A percentile compares a stretch with the other conserved stretches of the same genome.
These are phyloP conservation scores for Corapipo altera DNA, from an alignment of 2,113 vertebrate species.

Conservation along the genomic window DNA sequence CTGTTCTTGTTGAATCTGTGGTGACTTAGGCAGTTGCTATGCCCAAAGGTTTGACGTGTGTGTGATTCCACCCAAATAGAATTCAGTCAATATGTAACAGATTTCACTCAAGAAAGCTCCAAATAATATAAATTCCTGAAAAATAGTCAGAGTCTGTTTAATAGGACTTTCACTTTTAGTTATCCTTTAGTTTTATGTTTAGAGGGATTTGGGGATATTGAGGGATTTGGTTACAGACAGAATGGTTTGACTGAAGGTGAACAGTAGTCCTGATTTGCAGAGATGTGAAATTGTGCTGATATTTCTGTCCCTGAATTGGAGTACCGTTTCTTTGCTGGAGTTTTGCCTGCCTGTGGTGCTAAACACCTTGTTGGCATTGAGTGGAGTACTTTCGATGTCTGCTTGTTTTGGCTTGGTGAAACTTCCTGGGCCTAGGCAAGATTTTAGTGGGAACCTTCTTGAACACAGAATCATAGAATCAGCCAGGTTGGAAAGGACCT, in stretches of 20 bases:
- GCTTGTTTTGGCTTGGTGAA: background rate
- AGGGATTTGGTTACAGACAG: background rate
- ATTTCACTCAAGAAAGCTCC: background rate
- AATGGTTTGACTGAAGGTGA: background rate
- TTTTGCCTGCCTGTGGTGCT: background rate
- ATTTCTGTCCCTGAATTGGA: background rate
- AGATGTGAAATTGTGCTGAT: background rate
- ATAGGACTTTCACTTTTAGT: background rate
- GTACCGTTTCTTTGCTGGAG: background rate
- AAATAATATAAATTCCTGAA: background rate
- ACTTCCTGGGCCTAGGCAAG: background rate
- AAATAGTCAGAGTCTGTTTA: background rate
- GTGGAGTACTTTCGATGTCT: background rate
- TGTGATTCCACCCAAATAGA: background rate
- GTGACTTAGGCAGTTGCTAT: background rate
- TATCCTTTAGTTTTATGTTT: background rate
- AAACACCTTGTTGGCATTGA: background rate
- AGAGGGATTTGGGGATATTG: no score
- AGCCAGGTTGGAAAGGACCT: no score
- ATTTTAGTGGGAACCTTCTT: background rate
- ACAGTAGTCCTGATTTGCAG: background rate
- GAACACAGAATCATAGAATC: no score
- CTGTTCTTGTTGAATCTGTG: background rate
- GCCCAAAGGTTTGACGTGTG: background rate
- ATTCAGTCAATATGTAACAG: background rate